These are phyloP conservation scores for Mus caroli DNA, from an alignment of 2,797 vertebrate species.

Conservation along the genomic window DNA sequence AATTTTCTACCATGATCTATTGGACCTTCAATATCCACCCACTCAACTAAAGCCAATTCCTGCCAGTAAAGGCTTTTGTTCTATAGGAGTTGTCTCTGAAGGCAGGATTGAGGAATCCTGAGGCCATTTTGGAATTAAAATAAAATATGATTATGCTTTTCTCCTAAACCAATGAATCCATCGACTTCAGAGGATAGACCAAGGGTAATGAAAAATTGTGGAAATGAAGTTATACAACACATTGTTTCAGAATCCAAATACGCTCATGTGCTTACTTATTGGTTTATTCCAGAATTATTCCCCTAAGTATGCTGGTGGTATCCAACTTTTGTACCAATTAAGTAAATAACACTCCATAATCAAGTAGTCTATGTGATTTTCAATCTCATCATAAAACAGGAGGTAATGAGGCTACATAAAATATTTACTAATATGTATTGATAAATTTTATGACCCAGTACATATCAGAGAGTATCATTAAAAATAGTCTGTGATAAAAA, in stretches of 20 bases:
- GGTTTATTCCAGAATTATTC: background rate
- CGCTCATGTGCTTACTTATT: background rate
- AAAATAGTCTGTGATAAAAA: constrained; percentile 44
- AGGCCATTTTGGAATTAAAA: constrained; percentile 24
- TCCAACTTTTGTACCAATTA: background rate
- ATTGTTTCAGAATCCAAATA: background rate
- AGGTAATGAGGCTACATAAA: background rate
- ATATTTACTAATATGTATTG: constrained; percentile 41
- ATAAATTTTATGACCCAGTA: background rate
- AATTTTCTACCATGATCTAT: background rate
- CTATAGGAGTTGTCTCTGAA: background rate
- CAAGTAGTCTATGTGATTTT: background rate
- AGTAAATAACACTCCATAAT: background rate
- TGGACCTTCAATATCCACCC: background rate
- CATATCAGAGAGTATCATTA: background rate
- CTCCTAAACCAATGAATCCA: background rate
- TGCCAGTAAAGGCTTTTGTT: background rate
- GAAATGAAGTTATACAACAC: background rate
- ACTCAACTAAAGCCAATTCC: background rate
- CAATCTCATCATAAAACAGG: background rate
- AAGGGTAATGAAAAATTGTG: background rate
- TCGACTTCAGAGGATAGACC: background rate
- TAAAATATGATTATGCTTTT: constrained; percentile 12
- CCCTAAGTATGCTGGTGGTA: background rate
- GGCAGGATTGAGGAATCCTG: background rate